A percentile compares a stretch with the other conserved stretches of the same genome.
Conservation (phyloP, 23 tunicate species). For the Aplidium turbinatum region DNA sequence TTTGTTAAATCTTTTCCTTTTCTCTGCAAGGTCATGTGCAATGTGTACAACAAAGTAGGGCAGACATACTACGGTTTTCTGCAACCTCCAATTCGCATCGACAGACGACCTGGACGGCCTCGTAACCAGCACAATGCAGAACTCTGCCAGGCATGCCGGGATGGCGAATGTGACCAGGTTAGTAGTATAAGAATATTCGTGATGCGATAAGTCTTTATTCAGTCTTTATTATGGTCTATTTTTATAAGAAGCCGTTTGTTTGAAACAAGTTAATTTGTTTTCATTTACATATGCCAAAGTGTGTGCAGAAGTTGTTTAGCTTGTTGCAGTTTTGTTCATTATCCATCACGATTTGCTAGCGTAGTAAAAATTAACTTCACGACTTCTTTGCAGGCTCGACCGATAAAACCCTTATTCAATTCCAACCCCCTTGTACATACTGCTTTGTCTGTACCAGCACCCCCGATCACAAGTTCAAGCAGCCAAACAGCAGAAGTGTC, state of each 20-base stretch:
- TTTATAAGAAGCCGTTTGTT: too few species aligned
- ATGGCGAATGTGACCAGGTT: conserved; percentile 99
- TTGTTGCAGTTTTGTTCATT: neutral
- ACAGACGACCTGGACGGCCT: conserved; percentile 95
- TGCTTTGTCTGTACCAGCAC: too few species aligned
- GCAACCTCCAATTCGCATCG: conserved; percentile 89
- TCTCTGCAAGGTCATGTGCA: conserved; percentile 86
- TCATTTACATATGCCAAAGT: too few species aligned
- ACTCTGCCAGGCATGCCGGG: conserved; percentile 95
- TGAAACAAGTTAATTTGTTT: too few species aligned
- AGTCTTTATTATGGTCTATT: too few species aligned
- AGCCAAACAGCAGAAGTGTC: too few species aligned
- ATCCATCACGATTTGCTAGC: neutral
- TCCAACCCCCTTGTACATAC: too few species aligned
- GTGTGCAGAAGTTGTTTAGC: too few species aligned
- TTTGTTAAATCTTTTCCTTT: too few species aligned
- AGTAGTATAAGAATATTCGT: neutral
- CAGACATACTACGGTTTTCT: conserved; percentile 90
- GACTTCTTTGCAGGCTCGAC: conserved; percentile 28
- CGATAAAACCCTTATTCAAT: conserved; percentile 25
- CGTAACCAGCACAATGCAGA: conserved; percentile 97
- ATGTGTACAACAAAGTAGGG: conserved; percentile 94
- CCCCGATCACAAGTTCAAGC: too few species aligned
- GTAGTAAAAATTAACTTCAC: neutral
- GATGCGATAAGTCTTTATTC: too few species aligned